Conservation (phyloP, 2,113 vertebrate genomes). For the Ursus arctos region DNA sequence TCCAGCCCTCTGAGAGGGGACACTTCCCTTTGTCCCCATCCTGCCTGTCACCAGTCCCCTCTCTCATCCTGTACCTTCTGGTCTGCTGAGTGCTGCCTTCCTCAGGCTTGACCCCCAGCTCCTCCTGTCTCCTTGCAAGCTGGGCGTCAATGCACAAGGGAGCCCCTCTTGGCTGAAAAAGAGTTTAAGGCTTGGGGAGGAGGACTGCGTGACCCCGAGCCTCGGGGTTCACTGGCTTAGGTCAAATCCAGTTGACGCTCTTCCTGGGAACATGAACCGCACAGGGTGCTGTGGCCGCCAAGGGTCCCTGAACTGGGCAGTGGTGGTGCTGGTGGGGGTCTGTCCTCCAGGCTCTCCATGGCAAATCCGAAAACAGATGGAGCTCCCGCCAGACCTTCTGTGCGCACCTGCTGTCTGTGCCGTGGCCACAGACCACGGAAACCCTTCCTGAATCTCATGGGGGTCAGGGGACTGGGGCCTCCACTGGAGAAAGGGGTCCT, state of each 20-base stretch:
- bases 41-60: no score
- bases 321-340: no score
- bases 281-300: not conserved
- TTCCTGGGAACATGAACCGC: not conserved
- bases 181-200: not conserved
- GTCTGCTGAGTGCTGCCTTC: not conserved
- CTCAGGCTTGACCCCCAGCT: not conserved
- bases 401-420: not conserved
- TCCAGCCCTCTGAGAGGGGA: not conserved
- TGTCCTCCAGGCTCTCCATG: not conserved
- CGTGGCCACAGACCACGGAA: not conserved
- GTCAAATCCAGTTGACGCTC: not conserved
- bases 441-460: not conserved
- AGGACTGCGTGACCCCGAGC: not conserved
- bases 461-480: fast-evolving
- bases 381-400: no score
- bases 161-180: not conserved
- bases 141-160: no score
- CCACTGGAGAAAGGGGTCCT: not conserved
- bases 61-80: not conserved
- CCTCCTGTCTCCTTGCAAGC: not conserved
- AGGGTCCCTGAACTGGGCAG: not conserved
- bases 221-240: no score
- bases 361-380: not conserved
- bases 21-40: no score